A percentile compares a stretch with the other conserved stretches of the same genome.
phyloP scores from a whole-genome alignment of 2,113 vertebrate genomes.

The Pelmatolapia mariae region DNA sequence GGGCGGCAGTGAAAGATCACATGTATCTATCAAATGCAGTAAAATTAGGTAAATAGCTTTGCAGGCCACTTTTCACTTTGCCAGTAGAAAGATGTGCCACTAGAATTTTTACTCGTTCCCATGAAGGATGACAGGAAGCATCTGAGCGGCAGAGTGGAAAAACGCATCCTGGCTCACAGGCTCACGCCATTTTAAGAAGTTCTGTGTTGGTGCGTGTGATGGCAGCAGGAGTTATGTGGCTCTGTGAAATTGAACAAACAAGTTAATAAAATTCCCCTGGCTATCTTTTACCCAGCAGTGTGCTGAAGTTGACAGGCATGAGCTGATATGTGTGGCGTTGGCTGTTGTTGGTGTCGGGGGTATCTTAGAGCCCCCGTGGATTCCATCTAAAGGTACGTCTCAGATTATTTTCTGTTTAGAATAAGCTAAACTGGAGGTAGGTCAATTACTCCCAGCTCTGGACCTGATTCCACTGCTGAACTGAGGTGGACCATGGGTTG shows the following conservation, averaged over 20 bases:
- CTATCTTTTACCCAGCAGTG: conserved; percentile 40
- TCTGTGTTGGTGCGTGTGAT: background rate
- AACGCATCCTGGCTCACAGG: conserved; percentile 3
- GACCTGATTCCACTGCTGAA: background rate
- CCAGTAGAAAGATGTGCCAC: conserved; percentile 13
- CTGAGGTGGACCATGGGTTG: background rate
- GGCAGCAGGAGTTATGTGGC: conserved; percentile 55
- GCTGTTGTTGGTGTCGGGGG: conserved; percentile 42
- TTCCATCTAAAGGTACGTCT: conserved; percentile 5
- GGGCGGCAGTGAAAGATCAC: conserved; percentile 12
- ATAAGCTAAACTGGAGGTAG: background rate
- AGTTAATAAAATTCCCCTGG: conserved; percentile 55
- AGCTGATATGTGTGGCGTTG: conserved; percentile 36
- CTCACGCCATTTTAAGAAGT: background rate
- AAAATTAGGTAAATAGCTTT: conserved; percentile 44
- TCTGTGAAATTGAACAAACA: conserved; percentile 64
- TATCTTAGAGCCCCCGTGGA: background rate
- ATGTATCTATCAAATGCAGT: conserved; percentile 21
- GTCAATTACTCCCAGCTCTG: background rate
- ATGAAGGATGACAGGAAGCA: conserved; percentile 31
- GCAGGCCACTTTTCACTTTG: conserved; percentile 8
- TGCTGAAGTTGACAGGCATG: conserved; percentile 41
- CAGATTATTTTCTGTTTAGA: background rate
- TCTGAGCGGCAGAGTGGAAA: conserved; percentile 26
- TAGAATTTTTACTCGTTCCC: conserved; percentile 1